Conservation (phyloP, 2,797 vertebrate genomes). For the Cirrhinus mrigala region DNA sequence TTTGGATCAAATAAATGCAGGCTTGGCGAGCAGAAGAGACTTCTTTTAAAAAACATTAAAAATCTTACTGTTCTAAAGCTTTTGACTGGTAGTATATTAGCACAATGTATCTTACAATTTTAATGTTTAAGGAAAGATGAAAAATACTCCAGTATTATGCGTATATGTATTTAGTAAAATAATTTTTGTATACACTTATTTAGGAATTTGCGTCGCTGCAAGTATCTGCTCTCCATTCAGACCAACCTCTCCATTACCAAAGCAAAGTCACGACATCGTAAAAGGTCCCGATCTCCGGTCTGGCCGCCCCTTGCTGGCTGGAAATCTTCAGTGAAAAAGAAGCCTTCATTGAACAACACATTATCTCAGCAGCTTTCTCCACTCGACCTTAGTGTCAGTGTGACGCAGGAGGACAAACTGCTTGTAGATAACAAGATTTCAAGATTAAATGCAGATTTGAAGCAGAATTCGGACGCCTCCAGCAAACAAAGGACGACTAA, state of each 20-base stretch:
- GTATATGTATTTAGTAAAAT: neutral
- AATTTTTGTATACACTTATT: neutral
- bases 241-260: slow-evolving; percentile 5
- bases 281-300: neutral
- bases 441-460: neutral
- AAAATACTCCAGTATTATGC: neutral
- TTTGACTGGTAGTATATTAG: no score
- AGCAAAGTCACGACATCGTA: neutral
- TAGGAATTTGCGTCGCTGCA: slow-evolving; percentile 51
- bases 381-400: neutral
- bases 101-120: neutral
- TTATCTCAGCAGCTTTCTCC: slow-evolving; percentile 3
- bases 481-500: neutral
- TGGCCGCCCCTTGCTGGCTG: neutral
- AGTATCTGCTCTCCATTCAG: neutral
- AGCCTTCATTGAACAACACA: neutral
- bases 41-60: no score
- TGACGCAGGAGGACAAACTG: neutral
- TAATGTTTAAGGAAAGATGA: neutral
- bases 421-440: neutral
- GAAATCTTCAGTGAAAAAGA: slow-evolving; percentile 6
- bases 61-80: no score
- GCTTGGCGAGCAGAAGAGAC: no score
- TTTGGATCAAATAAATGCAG: no score
- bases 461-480: neutral